A percentile compares a stretch with the other conserved stretches of the same genome.
Conservation (phyloP, 1,140 invertebrate species). For the roundworm (Caenorhabditis elegans) region WBcel235 BX284602.5:8170501-8171000, state of each 20-base stretch:
- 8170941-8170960: not conserved
- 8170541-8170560: conserved; percentile 23
- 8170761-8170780: no score
- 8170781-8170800: no score
- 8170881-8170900: no score
- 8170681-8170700: no score
- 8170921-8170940: not conserved
- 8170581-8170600: not conserved
- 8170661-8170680: not conserved
- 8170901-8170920: no score
- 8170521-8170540: not conserved
- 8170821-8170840: no score
- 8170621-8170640: not conserved
- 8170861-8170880: no score
- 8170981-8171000: not conserved
- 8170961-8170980: not conserved
- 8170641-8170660: not conserved
- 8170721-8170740: no score
- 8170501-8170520: not conserved
- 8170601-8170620: not conserved
- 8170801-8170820: no score
- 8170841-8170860: no score
- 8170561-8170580: not conserved
- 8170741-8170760: no score
- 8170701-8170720: no score